Evolutionary conservation across 2,888 invertebrate genomes (phyloP), one percentile per base, ranked within the genome.

Genomic region (Thalpophila matura): DNA sequence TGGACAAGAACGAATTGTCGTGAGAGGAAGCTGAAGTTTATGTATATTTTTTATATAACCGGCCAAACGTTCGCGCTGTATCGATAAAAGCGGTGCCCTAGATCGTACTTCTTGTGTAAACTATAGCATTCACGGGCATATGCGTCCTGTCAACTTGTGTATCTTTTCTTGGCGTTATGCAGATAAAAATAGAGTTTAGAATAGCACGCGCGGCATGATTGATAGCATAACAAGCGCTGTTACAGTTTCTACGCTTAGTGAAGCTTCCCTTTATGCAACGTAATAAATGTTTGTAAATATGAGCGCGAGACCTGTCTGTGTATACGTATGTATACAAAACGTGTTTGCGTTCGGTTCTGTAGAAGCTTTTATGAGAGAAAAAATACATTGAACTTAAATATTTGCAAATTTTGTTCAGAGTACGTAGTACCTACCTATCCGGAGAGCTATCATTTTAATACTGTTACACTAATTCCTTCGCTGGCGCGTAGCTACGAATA

Each of bases 221-320:
- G 67, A 76, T 63, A 67, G 56, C 55, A 75, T 61, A 79, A 76
- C 71, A 67, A 76, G 72, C 40, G 29, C 54, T 71, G 64, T 60
- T 63, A 56, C 58, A 57, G 57, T 71, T 70, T 56, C 58, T 55
- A 57, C 76, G 60, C 46, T 68, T 49, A 74, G 64, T 60, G 66
- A 63, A 79, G 79, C 63, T 71, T 61, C 57, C 37, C 72, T 75
- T 56, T 67, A 79, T 63, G 79, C 66, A 71, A 56, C 53, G 67
- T 67, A 59, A 75, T 75, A 79, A 75, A 61, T 76, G 58, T 76
- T 76, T 76, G 72, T 75, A 79, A 76, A 79, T 71, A 79, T 66
- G 55, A 70, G 20, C 49, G 26, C 51, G 33, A 57, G 68, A 60
- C 51, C 51, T 59, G 57, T 58, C 62, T 60, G 54, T 74, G 16